Percentiles rank a stretch among this genome's conserved stretches.
Evolutionary conservation across 2,888 invertebrate species (phyloP).

Genomic region (Cephus pygmeus): DNA sequence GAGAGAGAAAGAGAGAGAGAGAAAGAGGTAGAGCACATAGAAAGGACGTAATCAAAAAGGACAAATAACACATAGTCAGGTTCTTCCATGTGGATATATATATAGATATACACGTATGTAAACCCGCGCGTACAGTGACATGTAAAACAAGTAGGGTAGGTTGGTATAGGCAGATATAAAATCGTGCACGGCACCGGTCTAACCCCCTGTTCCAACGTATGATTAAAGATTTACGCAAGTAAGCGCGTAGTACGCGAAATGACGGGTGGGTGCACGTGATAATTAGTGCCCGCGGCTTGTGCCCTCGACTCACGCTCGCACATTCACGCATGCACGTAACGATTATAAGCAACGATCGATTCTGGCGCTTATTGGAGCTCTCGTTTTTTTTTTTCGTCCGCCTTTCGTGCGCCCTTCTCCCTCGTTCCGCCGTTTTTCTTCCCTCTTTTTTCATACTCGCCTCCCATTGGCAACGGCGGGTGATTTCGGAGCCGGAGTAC

Average conservation of each 20-base stretch:
- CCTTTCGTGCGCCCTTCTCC: constrained; percentile 5
- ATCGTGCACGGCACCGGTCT: neutral
- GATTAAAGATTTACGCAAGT: constrained; percentile 17
- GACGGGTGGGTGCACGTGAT: constrained; percentile 39
- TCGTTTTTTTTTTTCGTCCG: constrained; percentile 12
- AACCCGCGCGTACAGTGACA: neutral
- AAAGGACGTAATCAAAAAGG: neutral
- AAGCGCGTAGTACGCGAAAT: constrained; percentile 33
- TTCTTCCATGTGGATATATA: neutral
- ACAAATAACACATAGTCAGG: neutral
- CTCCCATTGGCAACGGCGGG: constrained; percentile 10
- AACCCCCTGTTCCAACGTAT: neutral
- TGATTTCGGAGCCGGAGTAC: constrained; percentile 1
- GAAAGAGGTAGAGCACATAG: neutral
- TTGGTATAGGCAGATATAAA: neutral
- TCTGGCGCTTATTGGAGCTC: constrained; percentile 25
- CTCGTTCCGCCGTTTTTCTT: constrained; percentile 7
- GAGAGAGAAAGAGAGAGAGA: neutral
- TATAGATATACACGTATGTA: neutral
- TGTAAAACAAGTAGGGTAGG: neutral
- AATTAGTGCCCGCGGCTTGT: constrained; percentile 26
- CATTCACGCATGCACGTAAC: neutral
- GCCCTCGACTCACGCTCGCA: neutral
- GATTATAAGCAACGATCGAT: constrained; percentile 6
- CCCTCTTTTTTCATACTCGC: constrained; percentile 18